Conservation (phyloP, 1,140 invertebrate genomes). For the Trichomalopsis sarcophagae region DNA sequence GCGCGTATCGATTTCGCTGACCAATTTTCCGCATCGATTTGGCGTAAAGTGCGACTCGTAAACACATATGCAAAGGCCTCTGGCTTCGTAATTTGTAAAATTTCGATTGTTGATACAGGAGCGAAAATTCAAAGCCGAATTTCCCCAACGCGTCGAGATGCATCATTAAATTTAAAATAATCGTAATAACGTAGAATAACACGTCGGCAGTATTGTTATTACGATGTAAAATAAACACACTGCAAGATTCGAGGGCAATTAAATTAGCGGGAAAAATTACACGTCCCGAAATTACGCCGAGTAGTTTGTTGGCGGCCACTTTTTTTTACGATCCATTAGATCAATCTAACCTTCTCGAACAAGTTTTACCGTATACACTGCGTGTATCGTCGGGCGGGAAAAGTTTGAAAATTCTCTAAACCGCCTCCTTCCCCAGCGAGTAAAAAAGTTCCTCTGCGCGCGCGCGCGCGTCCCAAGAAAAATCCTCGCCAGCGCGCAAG, state of each 20-base stretch:
- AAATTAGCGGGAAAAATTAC: background rate
- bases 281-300: background rate
- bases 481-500: background rate
- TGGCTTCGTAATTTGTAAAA: background rate
- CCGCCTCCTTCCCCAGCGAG: background rate
- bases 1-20: background rate
- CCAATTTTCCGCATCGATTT: constrained; percentile 3
- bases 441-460: background rate
- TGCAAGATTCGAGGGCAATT: background rate
- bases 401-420: background rate
- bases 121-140: background rate
- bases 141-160: background rate
- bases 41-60: background rate
- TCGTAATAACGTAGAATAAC: background rate
- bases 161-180: background rate
- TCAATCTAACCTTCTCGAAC: background rate
- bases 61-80: background rate
- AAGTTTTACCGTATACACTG: background rate
- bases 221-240: background rate
- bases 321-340: background rate
- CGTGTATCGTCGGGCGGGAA: background rate
- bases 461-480: background rate
- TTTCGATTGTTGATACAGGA: background rate
- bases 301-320: no score
- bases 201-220: background rate